A percentile compares a stretch with the other conserved stretches of the same genome.
Conservation (phyloP, 2,888 invertebrate genomes). For the Romanomermis culicivorax region DNA sequence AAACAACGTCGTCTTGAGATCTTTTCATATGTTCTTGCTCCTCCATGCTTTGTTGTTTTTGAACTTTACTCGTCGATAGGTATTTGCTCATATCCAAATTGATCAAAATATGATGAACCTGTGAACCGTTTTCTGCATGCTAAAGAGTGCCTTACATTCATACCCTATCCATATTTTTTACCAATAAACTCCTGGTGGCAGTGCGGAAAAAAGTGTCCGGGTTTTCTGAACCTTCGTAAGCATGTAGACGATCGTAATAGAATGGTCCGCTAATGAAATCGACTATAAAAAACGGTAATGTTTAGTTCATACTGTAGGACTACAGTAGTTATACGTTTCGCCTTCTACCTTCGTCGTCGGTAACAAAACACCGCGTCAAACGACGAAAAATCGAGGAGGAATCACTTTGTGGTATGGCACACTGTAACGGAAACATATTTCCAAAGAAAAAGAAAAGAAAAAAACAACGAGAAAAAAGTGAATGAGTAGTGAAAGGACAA, state of each 20-base stretch:
- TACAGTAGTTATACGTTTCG: too few species aligned
- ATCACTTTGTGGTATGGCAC: not conserved
- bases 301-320: too few species aligned
- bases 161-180: too few species aligned
- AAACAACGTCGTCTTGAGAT: conserved; percentile 1
- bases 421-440: not conserved
- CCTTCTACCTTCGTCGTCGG: conserved; percentile 29
- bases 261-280: conserved; percentile 28
- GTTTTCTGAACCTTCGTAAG: conserved; percentile 26
- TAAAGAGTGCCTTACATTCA: too few species aligned
- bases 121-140: too few species aligned
- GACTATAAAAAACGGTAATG: conserved; percentile 17
- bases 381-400: not conserved
- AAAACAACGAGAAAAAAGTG: not conserved
- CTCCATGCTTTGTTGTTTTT: not conserved
- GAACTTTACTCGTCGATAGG: not conserved
- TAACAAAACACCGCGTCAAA: conserved; percentile 19
- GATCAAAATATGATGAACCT: conserved; percentile 27
- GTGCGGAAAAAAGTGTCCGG: conserved; percentile 29
- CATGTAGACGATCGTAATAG: conserved; percentile 20
- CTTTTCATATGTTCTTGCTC: conserved; percentile 1
- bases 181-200: conserved; percentile 22
- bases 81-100: conserved; percentile 24
- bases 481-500: too few species aligned
- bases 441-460: not conserved